Evolutionary conservation across 2,113 vertebrate species (phyloP).

Genomic region (Aspiorhynchus laticeps): DNA sequence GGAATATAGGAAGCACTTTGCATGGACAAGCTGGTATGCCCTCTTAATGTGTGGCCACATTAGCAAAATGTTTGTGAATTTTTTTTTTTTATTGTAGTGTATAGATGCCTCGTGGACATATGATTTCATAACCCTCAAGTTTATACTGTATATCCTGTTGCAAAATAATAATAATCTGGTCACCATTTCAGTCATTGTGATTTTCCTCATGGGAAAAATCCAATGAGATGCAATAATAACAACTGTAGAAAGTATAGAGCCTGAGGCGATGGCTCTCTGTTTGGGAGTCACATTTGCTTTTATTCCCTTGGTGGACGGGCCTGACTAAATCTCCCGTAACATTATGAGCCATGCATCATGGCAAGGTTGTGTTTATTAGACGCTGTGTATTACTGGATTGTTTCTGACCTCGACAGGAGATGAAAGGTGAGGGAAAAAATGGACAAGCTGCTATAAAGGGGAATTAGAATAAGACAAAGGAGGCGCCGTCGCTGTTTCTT

Average conservation of each 20-base stretch:
- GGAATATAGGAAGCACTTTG: neutral
- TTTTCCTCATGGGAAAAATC: slow-evolving; percentile 72
- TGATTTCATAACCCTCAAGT: slow-evolving; percentile 74
- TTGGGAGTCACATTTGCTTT: slow-evolving; percentile 53
- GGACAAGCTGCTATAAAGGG: slow-evolving; percentile 26
- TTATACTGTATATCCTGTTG: slow-evolving; percentile 74
- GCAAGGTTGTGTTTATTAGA: slow-evolving; percentile 51
- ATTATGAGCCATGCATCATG: slow-evolving; percentile 72
- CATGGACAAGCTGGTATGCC: neutral
- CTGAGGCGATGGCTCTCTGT: slow-evolving; percentile 39
- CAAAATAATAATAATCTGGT: slow-evolving; percentile 73
- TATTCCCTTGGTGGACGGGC: slow-evolving; percentile 57
- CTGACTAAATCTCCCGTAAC: slow-evolving; percentile 63
- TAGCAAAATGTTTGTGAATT: neutral
- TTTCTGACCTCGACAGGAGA: slow-evolving; percentile 35
- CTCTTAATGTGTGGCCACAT: neutral
- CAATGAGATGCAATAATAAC: slow-evolving; percentile 67
- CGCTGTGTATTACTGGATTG: slow-evolving; percentile 23
- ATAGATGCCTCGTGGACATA: slow-evolving; percentile 70
- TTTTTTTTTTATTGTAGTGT: neutral
- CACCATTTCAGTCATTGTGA: slow-evolving; percentile 73
- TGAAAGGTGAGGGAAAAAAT: slow-evolving; percentile 7
- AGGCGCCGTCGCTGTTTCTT: neutral
- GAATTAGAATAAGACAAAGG: slow-evolving; percentile 52
- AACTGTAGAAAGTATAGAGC: slow-evolving; percentile 36